phyloP scores from a whole-genome alignment of 2,113 vertebrate species.

The Prochilodus magdalenae region DNA sequence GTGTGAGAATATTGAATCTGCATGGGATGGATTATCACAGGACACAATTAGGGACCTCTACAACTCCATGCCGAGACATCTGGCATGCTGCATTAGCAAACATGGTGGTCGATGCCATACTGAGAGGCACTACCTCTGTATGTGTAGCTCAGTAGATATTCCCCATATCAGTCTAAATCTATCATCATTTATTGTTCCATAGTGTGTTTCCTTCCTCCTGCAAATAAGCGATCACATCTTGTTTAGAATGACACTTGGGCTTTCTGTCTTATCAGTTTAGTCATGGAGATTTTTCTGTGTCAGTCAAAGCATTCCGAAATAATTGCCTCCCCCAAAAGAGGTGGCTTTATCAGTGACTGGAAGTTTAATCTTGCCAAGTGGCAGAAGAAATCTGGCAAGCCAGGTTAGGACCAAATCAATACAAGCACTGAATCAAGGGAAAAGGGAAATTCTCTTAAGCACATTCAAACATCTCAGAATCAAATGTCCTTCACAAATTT shows the following conservation, averaged over 20 bases:
- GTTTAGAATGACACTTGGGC: background rate
- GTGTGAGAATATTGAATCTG: too few species aligned
- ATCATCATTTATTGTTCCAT: too few species aligned
- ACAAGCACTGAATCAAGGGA: conserved; percentile 12
- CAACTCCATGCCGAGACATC: too few species aligned
- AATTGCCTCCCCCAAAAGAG: conserved; percentile 9
- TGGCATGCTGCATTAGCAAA: too few species aligned
- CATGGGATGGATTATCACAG: too few species aligned
- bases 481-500: too few species aligned
- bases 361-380: background rate
- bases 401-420: conserved; percentile 26
- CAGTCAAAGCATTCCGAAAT: background rate
- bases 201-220: background rate
- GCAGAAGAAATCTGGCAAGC: background rate
- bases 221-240: background rate
- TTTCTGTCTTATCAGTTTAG: background rate
- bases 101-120: too few species aligned
- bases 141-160: too few species aligned
- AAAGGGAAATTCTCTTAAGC: background rate
- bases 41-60: too few species aligned
- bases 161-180: too few species aligned
- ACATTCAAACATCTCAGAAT: too few species aligned
- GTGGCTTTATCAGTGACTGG: background rate
- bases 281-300: background rate
- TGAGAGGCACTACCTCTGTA: too few species aligned